phyloP scores from a whole-genome alignment of 2,888 invertebrate species.

The Helicoverpa assulta region DNA sequence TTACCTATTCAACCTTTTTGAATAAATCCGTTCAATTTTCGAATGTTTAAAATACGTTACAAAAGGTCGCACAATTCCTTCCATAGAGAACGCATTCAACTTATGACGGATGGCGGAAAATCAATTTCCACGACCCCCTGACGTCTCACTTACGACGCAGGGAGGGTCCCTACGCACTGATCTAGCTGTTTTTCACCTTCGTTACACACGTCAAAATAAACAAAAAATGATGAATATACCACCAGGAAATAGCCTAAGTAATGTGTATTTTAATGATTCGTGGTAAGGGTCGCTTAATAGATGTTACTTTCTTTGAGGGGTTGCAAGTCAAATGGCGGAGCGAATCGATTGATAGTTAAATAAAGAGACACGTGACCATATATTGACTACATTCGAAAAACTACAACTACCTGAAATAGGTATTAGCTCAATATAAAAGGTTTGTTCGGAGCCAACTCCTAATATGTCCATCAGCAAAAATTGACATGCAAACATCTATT shows the following conservation, averaged over 20 bases:
- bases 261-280: conserved; percentile 83
- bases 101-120: conserved; percentile 88
- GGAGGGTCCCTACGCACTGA: conserved; percentile 68
- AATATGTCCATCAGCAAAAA: neutral
- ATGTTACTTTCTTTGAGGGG: conserved; percentile 47
- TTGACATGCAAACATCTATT: neutral
- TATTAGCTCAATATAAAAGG: neutral
- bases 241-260: conserved; percentile 81
- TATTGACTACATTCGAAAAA: neutral
- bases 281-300: conserved; percentile 65
- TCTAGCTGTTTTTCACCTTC: conserved; percentile 87
- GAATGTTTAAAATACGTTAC: conserved; percentile 51
- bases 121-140: conserved; percentile 87
- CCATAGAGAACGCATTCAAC: conserved; percentile 72
- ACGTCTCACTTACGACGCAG: conserved; percentile 82
- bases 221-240: conserved; percentile 77
- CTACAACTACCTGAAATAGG: neutral
- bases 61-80: conserved; percentile 66
- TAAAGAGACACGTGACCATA: neutral
- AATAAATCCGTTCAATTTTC: conserved; percentile 16
- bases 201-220: conserved; percentile 89
- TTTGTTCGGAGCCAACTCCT: neutral
- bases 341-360: conserved; percentile 1
- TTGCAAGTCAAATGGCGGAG: neutral
- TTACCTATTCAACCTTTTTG: neutral